Percentiles rank a stretch among this genome's conserved stretches.
Conservation (phyloP, 2,888 invertebrate species). For the Tuta absoluta region DNA sequence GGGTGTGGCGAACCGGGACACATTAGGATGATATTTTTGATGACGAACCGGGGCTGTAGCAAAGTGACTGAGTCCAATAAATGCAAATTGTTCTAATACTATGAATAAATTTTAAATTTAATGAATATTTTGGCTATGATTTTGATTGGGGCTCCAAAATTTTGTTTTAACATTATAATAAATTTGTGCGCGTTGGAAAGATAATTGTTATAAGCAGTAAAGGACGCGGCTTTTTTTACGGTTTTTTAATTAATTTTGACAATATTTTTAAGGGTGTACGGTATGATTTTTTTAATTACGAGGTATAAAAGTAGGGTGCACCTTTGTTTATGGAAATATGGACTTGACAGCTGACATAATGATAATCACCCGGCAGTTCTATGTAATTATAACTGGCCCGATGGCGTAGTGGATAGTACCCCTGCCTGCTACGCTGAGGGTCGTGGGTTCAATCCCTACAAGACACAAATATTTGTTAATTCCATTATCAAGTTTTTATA, state of each 20-base stretch:
- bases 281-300: background rate
- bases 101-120: conserved; percentile 18
- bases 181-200: background rate
- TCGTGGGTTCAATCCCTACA: too few species aligned
- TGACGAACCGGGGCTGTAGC: too few species aligned
- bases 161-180: background rate
- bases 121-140: conserved; percentile 9
- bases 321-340: background rate
- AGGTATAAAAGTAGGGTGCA: background rate
- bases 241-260: background rate
- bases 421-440: too few species aligned
- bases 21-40: too few species aligned
- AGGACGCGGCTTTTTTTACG: background rate
- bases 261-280: background rate
- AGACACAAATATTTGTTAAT: too few species aligned
- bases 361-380: background rate
- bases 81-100: conserved; percentile 15
- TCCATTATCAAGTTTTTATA: too few species aligned
- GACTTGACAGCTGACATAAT: background rate
- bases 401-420: too few species aligned
- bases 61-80: background rate
- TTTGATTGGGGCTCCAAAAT: background rate
- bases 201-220: background rate
- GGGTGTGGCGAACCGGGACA: too few species aligned
- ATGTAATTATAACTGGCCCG: too few species aligned